Conservation (phyloP, 2,113 vertebrate genomes). For the Carassius carassius region DNA sequence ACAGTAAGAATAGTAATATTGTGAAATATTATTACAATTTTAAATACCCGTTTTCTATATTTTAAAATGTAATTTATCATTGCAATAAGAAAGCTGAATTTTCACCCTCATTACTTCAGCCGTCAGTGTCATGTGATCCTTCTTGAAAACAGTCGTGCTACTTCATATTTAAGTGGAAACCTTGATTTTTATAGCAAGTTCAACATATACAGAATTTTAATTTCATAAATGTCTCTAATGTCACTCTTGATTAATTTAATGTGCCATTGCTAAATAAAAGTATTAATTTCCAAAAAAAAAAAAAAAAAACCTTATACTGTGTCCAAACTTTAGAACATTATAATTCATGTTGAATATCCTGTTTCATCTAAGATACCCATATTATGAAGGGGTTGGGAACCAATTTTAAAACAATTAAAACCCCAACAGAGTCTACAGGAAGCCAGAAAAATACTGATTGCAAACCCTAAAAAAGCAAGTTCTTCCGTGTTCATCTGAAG, state of each 20-base stretch:
- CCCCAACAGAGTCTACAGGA: not conserved
- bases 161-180: not conserved
- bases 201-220: not conserved
- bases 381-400: not conserved
- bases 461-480: not conserved
- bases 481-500: constrained; percentile 1
- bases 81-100: not conserved
- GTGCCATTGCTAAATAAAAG: too few species aligned
- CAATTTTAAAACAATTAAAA: not conserved
- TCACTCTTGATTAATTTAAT: too few species aligned
- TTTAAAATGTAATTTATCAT: too few species aligned
- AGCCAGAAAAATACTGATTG: not conserved
- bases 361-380: not conserved
- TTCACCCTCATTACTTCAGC: not conserved
- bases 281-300: too few species aligned
- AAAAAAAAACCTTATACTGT: too few species aligned
- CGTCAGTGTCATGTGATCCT: not conserved
- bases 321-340: too few species aligned
- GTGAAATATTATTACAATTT: too few species aligned
- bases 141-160: not conserved
- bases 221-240: too few species aligned
- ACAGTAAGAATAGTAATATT: too few species aligned
- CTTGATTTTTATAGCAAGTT: not conserved
- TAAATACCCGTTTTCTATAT: too few species aligned
- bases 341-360: too few species aligned